phyloP scores from a whole-genome alignment of 1,140 invertebrate genomes.

The Temnothorax longispinosus region DNA sequence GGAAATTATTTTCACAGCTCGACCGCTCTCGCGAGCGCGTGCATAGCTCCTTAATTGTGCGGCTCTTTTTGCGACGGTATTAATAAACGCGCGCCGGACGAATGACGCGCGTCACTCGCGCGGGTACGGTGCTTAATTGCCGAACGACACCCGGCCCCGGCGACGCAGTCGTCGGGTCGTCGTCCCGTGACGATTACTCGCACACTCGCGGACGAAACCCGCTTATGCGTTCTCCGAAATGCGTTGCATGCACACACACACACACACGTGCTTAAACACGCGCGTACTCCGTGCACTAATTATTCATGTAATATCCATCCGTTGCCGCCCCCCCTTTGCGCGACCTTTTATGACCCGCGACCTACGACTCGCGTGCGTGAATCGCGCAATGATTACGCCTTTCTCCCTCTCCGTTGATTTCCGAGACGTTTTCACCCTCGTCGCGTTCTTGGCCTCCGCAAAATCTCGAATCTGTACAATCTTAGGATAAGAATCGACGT shows the following conservation, averaged over 20 bases:
- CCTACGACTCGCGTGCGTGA: conserved; percentile 26
- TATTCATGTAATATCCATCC: conserved; percentile 57
- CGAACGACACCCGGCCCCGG: background rate
- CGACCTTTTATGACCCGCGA: conserved; percentile 3
- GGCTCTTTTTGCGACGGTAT: conserved; percentile 38
- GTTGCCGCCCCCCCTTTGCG: background rate
- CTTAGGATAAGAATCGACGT: background rate
- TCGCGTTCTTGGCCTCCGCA: too few relatives aligned
- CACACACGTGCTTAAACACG: background rate
- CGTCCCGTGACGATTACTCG: conserved; percentile 12
- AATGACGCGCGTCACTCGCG: background rate
- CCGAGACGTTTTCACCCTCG: background rate
- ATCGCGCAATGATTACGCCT: conserved; percentile 40
- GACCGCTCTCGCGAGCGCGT: background rate
- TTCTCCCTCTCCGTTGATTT: background rate
- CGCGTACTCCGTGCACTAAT: conserved; percentile 50
- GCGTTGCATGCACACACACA: background rate
- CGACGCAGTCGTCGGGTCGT: background rate
- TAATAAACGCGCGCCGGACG: conserved; percentile 25
- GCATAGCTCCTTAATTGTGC: conserved; percentile 2
- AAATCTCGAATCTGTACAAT: background rate
- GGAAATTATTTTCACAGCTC: background rate
- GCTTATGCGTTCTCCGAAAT: background rate
- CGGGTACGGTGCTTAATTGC: conserved; percentile 21
- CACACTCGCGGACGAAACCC: conserved; percentile 18